Evolutionary conservation across 2,113 vertebrate genomes (phyloP).

Genomic region (Oncorhynchus tshawytscha): DNA sequence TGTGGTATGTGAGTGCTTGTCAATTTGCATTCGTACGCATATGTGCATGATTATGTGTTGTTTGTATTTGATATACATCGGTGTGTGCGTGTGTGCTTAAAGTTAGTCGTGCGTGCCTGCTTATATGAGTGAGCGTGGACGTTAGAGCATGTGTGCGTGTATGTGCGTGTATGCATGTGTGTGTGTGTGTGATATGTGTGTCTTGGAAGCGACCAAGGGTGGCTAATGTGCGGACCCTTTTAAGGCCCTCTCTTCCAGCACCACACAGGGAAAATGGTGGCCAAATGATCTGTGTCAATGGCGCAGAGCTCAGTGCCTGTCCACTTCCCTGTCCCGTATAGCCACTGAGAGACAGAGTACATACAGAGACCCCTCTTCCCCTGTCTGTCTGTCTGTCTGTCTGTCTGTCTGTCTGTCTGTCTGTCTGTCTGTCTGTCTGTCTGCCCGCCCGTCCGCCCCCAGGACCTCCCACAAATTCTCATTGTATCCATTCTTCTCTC

Average conservation of each 20-base stretch:
- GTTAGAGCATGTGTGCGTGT: not conserved
- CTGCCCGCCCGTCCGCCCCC: not conserved
- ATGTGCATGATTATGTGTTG: slow-evolving; percentile 37
- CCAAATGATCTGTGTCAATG: slow-evolving; percentile 68
- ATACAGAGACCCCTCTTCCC: slow-evolving; percentile 7
- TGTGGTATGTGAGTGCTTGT: slow-evolving; percentile 57
- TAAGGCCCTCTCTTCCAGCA: slow-evolving; percentile 59
- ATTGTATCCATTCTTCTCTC: not conserved
- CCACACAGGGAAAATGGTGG: slow-evolving; percentile 74
- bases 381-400: not conserved
- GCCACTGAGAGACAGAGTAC: not conserved
- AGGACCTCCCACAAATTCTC: slow-evolving; percentile 24
- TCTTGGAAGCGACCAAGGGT: not conserved
- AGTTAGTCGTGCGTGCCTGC: too few relatives aligned
- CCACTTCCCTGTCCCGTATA: not conserved
- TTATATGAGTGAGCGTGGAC: not conserved
- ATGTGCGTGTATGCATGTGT: slow-evolving; percentile 18
- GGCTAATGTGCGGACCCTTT: slow-evolving; percentile 52
- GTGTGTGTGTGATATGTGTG: too few relatives aligned
- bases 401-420: slow-evolving; percentile 6
- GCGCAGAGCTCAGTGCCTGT: slow-evolving; percentile 33
- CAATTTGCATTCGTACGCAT: slow-evolving; percentile 45
- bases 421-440: not conserved
- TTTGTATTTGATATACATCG: slow-evolving; percentile 29
- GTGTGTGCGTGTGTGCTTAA: slow-evolving; percentile 18